Base-by-base conservation (phyloP, 2,888 invertebrate genomes). In the Pheosia tremula region DNA sequence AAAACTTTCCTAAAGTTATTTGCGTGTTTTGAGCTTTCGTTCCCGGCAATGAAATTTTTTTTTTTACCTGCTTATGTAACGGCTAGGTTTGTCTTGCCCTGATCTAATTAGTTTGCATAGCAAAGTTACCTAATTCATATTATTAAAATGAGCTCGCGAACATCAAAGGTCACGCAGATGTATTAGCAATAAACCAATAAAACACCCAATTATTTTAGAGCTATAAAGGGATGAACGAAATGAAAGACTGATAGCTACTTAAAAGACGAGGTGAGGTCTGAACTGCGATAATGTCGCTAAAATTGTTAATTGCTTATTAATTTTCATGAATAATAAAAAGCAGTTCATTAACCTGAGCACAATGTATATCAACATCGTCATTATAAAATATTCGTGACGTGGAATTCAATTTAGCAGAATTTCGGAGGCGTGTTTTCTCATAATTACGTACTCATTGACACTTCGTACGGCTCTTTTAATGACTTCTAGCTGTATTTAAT, bases 401-500 rank as follows among this genome's bases (percentile, higher is more conserved):
- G 65, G 72, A 77, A 76, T 76, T 75, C 69, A 78, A 79, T 78
- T 78, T 72, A 61, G 65, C 65, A 64, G 69, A 68, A 64, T 68
- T 72, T 61, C 24, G 60, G 64, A 72, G 64, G 61, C 76, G 67
- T 75, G 75, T 74, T 70, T 70, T 62, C 76, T 69, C 75, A 78
- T 81, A 75, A 81, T 81, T 77, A 71, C 66, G 66, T 67, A 63
- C 77, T 79, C 71, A 77, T 74, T 69, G 78, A 77, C 77, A 77
- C 80, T 81, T 75, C 74, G 75, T 72, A 76, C 71, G 71, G 68
- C 62, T 73, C 77, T 74, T 81, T 75, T 75, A 75, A 82, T 77
- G 78, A 79, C 76, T 76, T 75, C 72, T 73, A 73, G 75, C 76
- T 78, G 79, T 76, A 78, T 82, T 75, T 82, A 83, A 83, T 82